Base-by-base conservation (phyloP, 1,140 invertebrate genomes). In the Gerris buenoi region DNA sequence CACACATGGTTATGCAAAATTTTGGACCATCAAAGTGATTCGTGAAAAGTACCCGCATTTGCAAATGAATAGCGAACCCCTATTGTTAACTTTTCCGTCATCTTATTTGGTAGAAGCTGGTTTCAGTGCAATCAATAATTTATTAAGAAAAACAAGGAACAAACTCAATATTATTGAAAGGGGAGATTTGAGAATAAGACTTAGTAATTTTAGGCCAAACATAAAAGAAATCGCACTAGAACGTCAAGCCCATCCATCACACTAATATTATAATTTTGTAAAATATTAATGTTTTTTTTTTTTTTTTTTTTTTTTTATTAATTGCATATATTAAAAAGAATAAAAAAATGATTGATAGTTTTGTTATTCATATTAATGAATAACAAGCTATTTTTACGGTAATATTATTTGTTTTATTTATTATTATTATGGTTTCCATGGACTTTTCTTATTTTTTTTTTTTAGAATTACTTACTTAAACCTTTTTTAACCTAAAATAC, bases 231-330 rank as follows among this genome's bases (percentile, higher is more conserved):
- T 56, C 46, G 46, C 46, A 56, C 46, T 13, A 56, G 46, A 56
- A 56, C 46, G 46, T 56, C 10, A 56, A 56, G 46, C 46, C 46
- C 46, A 56, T 56, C 46, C 46, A 56, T 56, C 46, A 56, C 46
- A 56, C 46, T 56, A 56, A 56, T 56, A 56, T 56, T 56, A 56
- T 56, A 56, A 56, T 56, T 56, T 56, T 56, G 46, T 56, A 56
- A 56, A 56, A 56, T 56, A 56, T 56, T 56, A 56, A n/a, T n/a
- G n/a, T n/a, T n/a, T n/a, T n/a, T n/a, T n/a, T n/a, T n/a, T n/a
- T n/a, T n/a, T n/a, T n/a, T n/a, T n/a, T 56, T 56, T 56, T 56
- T 56, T 56, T 56, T 56, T 56, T 56, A 56, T 56, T 56, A 56
- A 56, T 56, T 56, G 46, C 46, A n/a, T 56, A 56, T 56, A 56